Conservation (phyloP, 2,113 vertebrate species). For the Neolamprologus variostigma region DNA sequence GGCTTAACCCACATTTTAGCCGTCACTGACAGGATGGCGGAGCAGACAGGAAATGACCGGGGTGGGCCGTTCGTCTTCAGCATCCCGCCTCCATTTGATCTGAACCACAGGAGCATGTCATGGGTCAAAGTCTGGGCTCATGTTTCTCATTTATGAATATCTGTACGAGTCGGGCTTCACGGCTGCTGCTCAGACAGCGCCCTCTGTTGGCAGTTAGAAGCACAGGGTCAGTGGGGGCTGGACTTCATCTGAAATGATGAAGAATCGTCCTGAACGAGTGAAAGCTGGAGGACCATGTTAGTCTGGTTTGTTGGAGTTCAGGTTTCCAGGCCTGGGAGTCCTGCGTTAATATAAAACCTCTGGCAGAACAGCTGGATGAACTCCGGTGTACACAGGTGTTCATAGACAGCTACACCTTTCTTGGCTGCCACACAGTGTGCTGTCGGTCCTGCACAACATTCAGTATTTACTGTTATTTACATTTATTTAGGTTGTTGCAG, state of each 20-base stretch:
- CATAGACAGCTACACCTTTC: neutral
- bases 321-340: neutral
- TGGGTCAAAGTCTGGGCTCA: neutral
- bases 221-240: neutral
- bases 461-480: neutral
- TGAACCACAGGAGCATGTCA: neutral
- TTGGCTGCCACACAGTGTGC: neutral
- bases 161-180: neutral
- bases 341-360: neutral
- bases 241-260: neutral
- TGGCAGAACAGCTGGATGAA: neutral
- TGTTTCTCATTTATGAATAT: neutral
- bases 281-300: neutral
- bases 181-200: neutral
- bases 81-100: neutral
- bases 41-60: fast-evolving
- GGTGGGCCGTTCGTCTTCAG: neutral
- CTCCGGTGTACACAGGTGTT: neutral
- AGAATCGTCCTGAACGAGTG: neutral
- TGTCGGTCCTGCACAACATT: neutral
- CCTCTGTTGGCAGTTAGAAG: neutral
- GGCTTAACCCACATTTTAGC: neutral
- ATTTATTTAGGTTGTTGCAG: neutral
- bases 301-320: neutral
- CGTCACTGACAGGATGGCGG: fast-evolving